Evolutionary conservation across 2,797 vertebrate species (phyloP).

Genomic region (Phylloscopus collybita): DNA sequence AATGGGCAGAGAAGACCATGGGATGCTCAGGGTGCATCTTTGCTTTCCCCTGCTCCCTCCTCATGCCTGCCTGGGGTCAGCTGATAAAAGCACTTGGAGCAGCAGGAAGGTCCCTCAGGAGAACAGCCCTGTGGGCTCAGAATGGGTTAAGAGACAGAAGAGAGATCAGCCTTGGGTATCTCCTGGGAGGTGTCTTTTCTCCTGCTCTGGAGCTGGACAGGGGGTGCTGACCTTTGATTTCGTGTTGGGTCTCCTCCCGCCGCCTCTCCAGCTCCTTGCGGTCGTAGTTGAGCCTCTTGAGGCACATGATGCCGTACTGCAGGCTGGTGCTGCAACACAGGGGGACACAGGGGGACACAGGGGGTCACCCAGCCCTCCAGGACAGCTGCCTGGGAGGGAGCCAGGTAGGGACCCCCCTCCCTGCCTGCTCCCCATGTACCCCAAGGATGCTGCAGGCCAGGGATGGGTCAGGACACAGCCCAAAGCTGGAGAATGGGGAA

Average conservation of each 20-base stretch:
- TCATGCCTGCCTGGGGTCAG: neutral
- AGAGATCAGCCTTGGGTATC: neutral
- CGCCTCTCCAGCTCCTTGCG: slow-evolving; percentile 93
- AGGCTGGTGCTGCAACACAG: slow-evolving; percentile 85
- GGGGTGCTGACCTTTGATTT: slow-evolving; percentile 88
- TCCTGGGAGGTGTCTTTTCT: neutral
- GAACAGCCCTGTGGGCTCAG: neutral
- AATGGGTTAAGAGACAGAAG: neutral
- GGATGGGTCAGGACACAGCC: neutral
- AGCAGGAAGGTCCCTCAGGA: neutral
- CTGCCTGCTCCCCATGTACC: neutral
- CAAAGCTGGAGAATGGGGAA: neutral
- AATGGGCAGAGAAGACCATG: neutral
- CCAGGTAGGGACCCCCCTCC: fast-evolving
- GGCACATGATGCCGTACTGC: slow-evolving; percentile 96
- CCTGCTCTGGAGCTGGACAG: neutral
- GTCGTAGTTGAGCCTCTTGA: slow-evolving; percentile 97
- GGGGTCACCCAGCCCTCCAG: neutral
- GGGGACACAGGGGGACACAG: neutral
- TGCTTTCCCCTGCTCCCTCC: neutral
- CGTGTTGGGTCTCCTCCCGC: slow-evolving; percentile 91
- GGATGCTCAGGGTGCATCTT: neutral
- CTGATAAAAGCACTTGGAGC: neutral
- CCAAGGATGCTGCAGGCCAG: neutral
- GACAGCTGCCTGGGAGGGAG: neutral